phyloP scores from a whole-genome alignment of 2,797 vertebrate genomes.

The Carapus acus region DNA sequence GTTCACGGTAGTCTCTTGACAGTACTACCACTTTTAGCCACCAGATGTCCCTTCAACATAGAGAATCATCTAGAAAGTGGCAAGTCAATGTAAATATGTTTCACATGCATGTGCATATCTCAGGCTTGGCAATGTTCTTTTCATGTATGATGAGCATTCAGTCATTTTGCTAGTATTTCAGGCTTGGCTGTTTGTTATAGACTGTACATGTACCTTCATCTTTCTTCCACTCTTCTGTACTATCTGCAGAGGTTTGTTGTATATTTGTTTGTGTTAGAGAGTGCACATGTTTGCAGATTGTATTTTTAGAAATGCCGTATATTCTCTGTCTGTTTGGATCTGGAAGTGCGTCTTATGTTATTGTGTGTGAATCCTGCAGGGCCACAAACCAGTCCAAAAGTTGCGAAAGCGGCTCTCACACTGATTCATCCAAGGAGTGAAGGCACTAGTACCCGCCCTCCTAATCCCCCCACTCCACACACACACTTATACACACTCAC shows the following conservation, averaged over 20 bases:
- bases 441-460: too few species aligned
- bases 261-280: slow-evolving; percentile 5
- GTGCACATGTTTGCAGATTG: slow-evolving; percentile 41
- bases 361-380: slow-evolving; percentile 14
- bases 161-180: neutral
- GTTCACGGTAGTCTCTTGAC: too few species aligned
- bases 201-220: too few species aligned
- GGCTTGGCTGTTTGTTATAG: too few species aligned
- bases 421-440: slow-evolving; percentile 39
- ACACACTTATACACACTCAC: slow-evolving; percentile 13
- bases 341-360: slow-evolving; percentile 17
- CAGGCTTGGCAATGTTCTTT: neutral
- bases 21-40: slow-evolving; percentile 19
- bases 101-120: neutral
- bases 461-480: too few species aligned
- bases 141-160: neutral
- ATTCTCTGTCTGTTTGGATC: slow-evolving; percentile 34
- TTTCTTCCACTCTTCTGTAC: neutral
- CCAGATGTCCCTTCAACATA: slow-evolving; percentile 30
- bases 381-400: slow-evolving; percentile 44
- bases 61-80: neutral
- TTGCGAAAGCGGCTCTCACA: slow-evolving; percentile 50
- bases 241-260: slow-evolving; percentile 13
- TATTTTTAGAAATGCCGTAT: slow-evolving; percentile 48
- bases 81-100: neutral